Conservation (phyloP, 2,797 vertebrate genomes). For the Kryptolebias ocellatus region DNA sequence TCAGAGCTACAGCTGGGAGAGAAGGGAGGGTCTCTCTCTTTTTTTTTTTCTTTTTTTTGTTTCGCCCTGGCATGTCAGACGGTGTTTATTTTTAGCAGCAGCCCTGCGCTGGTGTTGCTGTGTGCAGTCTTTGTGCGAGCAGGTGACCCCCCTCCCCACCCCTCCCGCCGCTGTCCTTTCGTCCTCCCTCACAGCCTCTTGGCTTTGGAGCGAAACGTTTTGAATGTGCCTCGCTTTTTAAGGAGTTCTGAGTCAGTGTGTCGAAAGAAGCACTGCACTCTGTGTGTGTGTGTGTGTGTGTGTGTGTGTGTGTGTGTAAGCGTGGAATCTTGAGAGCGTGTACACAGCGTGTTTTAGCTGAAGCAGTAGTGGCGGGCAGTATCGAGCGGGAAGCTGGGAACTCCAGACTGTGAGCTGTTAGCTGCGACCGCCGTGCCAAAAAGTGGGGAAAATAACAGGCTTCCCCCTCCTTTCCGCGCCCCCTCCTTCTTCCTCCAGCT, state of each 20-base stretch:
- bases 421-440: constrained; percentile 57
- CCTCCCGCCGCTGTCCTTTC: constrained; percentile 26
- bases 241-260: not conserved
- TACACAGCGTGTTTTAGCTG: constrained; percentile 44
- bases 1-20: constrained; percentile 36
- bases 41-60: constrained; percentile 30
- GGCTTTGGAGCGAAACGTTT: constrained; percentile 8
- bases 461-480: constrained; percentile 33
- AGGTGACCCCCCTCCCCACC: constrained; percentile 63
- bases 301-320: constrained; percentile 27
- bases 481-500: constrained; percentile 8
- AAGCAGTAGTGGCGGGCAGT: constrained; percentile 62
- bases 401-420: constrained; percentile 53
- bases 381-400: constrained; percentile 69
- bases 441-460: constrained; percentile 56
- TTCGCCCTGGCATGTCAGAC: constrained; percentile 44
- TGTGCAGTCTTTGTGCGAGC: constrained; percentile 74
- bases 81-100: constrained; percentile 83
- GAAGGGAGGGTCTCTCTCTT: constrained; percentile 51
- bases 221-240: not conserved
- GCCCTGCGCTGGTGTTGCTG: constrained; percentile 74
- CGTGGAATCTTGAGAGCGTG: constrained; percentile 36
- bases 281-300: constrained; percentile 19
- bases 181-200: constrained; percentile 22
- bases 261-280: no score